A percentile compares a stretch with the other conserved stretches of the same genome.
Conservation (phyloP, 2,888 invertebrate genomes). For the Alloplasta piceator region DNA sequence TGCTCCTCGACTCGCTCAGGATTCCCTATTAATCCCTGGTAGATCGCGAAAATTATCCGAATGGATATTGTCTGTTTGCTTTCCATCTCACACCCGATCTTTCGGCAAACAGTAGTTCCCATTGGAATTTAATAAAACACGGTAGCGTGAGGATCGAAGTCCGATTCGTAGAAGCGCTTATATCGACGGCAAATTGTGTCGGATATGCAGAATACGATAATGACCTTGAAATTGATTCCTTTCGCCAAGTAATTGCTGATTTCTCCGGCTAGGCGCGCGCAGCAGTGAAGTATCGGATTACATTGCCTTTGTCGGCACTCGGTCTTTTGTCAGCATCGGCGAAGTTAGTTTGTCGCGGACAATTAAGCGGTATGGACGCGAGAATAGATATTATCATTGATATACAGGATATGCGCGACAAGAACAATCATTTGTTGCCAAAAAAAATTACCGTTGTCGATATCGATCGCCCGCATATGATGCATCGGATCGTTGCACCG, state of each 20-base stretch:
- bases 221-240: constrained; percentile 70
- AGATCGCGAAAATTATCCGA: constrained; percentile 43
- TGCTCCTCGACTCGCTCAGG: too few species aligned
- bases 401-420: constrained; percentile 5
- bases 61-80: constrained; percentile 64
- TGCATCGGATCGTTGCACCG: too few species aligned
- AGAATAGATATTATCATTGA: constrained; percentile 3
- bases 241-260: constrained; percentile 60
- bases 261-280: constrained; percentile 9
- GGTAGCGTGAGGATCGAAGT: too few species aligned
- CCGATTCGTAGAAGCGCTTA: too few species aligned
- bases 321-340: neutral
- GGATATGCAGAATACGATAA: constrained; percentile 72
- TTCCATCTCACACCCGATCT: constrained; percentile 41
- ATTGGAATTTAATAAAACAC: too few species aligned
- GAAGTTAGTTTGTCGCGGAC: neutral
- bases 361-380: too few species aligned
- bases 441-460: neutral
- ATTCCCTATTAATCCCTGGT: too few species aligned
- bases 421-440: neutral
- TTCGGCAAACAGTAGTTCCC: too few species aligned
- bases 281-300: too few species aligned
- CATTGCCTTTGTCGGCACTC: too few species aligned
- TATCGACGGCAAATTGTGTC: too few species aligned
- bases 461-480: too few species aligned